Base-by-base conservation (phyloP, 2,113 vertebrate species). In the Benitochromis conjunctus region DNA sequence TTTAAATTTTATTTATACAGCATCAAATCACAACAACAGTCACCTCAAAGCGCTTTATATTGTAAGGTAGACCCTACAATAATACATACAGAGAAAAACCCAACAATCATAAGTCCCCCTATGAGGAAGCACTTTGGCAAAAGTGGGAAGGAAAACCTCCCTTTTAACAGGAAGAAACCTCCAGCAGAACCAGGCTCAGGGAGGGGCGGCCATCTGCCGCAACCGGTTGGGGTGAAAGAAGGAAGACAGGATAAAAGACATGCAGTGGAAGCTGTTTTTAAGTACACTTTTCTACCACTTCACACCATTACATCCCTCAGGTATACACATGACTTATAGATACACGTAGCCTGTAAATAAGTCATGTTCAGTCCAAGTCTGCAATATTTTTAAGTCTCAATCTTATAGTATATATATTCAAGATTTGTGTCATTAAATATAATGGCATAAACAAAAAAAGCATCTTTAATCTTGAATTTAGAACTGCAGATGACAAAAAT, bases 41-140 rank as follows among this genome's bases (percentile, higher is more conserved):
- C 2, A 4, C 60, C 60, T 38, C 60, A 38, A 64, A 3, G 2
- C 1, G 2, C 58, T 7, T 62, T 4, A 62, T n/a, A 62, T 5
- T 62, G 18, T 62, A 36, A 62, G 16, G 31, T 36, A 2, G 18
- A n/a, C 18, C 19, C 36, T 62, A 36, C 36, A 62, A 18, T n/a
- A 7, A 62, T 36, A 36, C 9, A 64, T 3, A 38, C 34, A 64
- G 60, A 38, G 31, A 12, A 64, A 38, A 0, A 0, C 60, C 60
- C 60, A 38, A n/a, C 60, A n/a, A 38, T n/a, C 60, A n/a, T 64
- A 7, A 0, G 6, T 7, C 6, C 0, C 60, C 60, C 31, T 38
- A 36, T 64, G 58, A 34, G 29, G 0, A 9, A 62, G 31, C 31
- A 64, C 31, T 64, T 12, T 36, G 60, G 31, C 0, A 5, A 5